A percentile compares a stretch with the other conserved stretches of the same genome.
phyloP scores from a whole-genome alignment of 1,140 invertebrate species.

The Cataglyphis hispanica region DNA sequence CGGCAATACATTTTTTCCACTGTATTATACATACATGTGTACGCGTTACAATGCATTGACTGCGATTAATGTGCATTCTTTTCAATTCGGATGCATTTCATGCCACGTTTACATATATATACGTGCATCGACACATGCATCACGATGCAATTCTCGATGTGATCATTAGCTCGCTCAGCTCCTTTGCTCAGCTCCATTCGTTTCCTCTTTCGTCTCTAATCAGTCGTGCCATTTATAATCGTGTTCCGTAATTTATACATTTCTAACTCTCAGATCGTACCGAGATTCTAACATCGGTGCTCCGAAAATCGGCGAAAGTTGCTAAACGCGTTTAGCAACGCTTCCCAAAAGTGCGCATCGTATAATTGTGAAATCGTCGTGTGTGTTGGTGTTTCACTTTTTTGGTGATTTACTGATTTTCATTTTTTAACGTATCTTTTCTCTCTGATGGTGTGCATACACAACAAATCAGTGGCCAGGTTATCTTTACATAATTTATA shows the following conservation, averaged over 20 bases:
- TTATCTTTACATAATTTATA: too few relatives aligned
- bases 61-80: not conserved
- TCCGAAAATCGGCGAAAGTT: not conserved
- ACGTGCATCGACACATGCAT: not conserved
- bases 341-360: too few relatives aligned
- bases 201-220: not conserved
- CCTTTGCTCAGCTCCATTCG: constrained; percentile 15
- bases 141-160: not conserved
- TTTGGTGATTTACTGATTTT: too few relatives aligned
- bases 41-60: not conserved
- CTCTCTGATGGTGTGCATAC: too few relatives aligned
- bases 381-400: too few relatives aligned
- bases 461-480: too few relatives aligned
- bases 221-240: constrained; percentile 3
- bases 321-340: too few relatives aligned
- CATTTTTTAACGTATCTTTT: too few relatives aligned
- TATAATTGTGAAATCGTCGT: not conserved
- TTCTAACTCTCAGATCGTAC: not conserved
- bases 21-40: not conserved
- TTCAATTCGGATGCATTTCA: not conserved
- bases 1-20: not conserved
- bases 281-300: not conserved
- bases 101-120: not conserved
- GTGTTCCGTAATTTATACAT: not conserved
- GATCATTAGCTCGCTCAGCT: constrained; percentile 20